phyloP scores from a whole-genome alignment of 2,797 vertebrate genomes.

The Trichosurus vulpecula region DNA sequence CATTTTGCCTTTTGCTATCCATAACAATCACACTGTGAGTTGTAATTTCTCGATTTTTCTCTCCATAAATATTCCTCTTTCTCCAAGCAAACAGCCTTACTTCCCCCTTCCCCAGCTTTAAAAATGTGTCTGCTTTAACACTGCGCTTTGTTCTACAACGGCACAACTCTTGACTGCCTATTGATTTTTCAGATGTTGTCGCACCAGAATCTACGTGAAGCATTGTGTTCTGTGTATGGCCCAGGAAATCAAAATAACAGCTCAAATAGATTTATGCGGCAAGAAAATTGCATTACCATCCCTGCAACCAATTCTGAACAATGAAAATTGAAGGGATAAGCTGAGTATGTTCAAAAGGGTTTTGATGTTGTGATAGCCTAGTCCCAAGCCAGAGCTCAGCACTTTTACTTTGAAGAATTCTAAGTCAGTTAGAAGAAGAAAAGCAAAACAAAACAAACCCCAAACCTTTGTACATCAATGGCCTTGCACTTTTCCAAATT shows the following conservation, averaged over 20 bases:
- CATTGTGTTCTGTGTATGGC: conserved; percentile 38
- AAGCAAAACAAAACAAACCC: not conserved
- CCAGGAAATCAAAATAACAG: conserved; percentile 55
- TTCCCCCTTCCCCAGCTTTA: conserved; percentile 6
- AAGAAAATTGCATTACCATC: conserved; percentile 45
- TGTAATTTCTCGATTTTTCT: conserved; percentile 59
- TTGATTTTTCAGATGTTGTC: conserved; percentile 55
- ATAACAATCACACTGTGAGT: conserved; percentile 19
- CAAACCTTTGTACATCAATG: conserved; percentile 5
- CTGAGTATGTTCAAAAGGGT: conserved; percentile 31
- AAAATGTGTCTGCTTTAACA: conserved; percentile 46
- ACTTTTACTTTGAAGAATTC: conserved; percentile 42
- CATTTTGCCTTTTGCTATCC: conserved; percentile 49
- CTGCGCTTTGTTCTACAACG: conserved; percentile 12
- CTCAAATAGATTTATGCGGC: conserved; percentile 29
- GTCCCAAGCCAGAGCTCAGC: conserved; percentile 27
- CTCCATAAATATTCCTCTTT: conserved; percentile 50
- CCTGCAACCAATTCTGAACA: conserved; percentile 49
- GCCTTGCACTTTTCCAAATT: not conserved
- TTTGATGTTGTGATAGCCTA: conserved; percentile 37
- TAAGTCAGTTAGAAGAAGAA: not conserved
- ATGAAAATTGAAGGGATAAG: conserved; percentile 52
- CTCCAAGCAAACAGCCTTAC: conserved; percentile 4
- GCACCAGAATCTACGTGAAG: conserved; percentile 35
- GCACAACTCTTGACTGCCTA: conserved; percentile 36